These are phyloP conservation scores for Sebastes trivittatus DNA, from an alignment of 2,797 vertebrate species.

Conservation along the genomic window DNA sequence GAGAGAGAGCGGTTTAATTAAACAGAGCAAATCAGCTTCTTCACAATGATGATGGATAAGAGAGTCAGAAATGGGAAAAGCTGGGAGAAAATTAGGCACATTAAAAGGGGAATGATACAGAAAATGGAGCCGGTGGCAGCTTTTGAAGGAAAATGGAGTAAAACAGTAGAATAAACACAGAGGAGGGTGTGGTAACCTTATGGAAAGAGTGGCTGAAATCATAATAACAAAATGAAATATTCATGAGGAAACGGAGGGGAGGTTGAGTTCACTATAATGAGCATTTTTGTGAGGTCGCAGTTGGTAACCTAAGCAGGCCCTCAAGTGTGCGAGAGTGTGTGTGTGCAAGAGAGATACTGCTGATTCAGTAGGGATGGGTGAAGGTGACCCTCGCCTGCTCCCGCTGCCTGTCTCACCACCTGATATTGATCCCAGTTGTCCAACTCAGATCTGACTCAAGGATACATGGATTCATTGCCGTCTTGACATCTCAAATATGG, in stretches of 20 bases:
- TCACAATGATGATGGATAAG: slow-evolving; percentile 59
- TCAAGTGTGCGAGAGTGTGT: slow-evolving; percentile 36
- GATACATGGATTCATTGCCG: slow-evolving; percentile 70
- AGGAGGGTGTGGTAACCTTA: slow-evolving; percentile 25
- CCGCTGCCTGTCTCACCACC: slow-evolving; percentile 76
- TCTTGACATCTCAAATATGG: slow-evolving; percentile 78
- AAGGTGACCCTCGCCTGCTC: slow-evolving; percentile 85
- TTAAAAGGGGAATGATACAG: slow-evolving; percentile 12
- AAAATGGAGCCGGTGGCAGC: background rate
- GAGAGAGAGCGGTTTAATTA: slow-evolving; percentile 73
- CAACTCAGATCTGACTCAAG: slow-evolving; percentile 73
- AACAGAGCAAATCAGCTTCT: slow-evolving; percentile 66
- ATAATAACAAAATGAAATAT: slow-evolving; percentile 67
- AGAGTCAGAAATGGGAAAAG: slow-evolving; percentile 24
- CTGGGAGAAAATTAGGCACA: slow-evolving; percentile 27
- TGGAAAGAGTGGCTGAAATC: slow-evolving; percentile 47
- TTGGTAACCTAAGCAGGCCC: slow-evolving; percentile 77
- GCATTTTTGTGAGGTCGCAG: slow-evolving; percentile 77
- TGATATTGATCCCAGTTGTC: slow-evolving; percentile 79
- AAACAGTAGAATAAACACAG: slow-evolving; percentile 22
- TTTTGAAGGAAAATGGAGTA: background rate
- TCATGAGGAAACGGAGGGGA: slow-evolving; percentile 39
- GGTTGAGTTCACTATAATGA: slow-evolving; percentile 56
- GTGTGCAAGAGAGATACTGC: slow-evolving; percentile 75
- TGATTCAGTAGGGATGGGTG: slow-evolving; percentile 85